Percentiles rank a stretch among this genome's conserved stretches.
Evolutionary conservation across 2,888 invertebrate genomes (phyloP).

Genomic region (Dusona sp.): DNA sequence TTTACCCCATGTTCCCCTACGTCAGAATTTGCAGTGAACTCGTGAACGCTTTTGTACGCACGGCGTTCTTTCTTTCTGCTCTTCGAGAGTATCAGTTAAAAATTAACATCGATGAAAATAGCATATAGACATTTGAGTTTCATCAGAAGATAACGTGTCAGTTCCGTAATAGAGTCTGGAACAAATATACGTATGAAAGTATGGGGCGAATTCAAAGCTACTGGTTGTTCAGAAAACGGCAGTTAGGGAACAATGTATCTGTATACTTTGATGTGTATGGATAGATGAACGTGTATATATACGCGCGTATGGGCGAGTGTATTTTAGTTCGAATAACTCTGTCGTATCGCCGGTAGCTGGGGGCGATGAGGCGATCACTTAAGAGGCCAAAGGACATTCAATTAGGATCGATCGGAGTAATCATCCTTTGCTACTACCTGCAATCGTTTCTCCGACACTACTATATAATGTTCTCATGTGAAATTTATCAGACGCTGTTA

Average conservation of each 20-base stretch:
- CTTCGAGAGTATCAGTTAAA: neutral
- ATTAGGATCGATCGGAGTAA: constrained; percentile 83
- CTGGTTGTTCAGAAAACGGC: too few species aligned
- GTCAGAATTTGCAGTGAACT: neutral
- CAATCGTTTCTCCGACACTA: constrained; percentile 73
- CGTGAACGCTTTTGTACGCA: neutral
- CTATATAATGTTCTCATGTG: constrained; percentile 4
- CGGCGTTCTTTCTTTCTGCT: neutral
- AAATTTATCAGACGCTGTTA: neutral
- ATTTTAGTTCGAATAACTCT: neutral
- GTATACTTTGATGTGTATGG: neutral
- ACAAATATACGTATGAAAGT: too few species aligned
- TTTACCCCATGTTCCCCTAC: too few species aligned
- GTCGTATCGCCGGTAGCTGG: constrained; percentile 68
- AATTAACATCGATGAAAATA: neutral
- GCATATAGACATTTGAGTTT: neutral
- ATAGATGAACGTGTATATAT: neutral
- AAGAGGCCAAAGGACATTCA: constrained; percentile 83
- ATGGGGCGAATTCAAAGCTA: too few species aligned
- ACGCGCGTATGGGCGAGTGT: too few species aligned
- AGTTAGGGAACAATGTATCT: too few species aligned
- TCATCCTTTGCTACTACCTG: constrained; percentile 74
- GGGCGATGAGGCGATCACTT: constrained; percentile 78
- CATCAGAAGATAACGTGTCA: too few species aligned
- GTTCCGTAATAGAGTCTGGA: too few species aligned